Percentiles rank a stretch among this genome's conserved stretches.
Evolutionary conservation across 37 sponge, comb jelly and placozoan genomes (phyloP).

Genomic region (Hexactinellida sp.): DNA sequence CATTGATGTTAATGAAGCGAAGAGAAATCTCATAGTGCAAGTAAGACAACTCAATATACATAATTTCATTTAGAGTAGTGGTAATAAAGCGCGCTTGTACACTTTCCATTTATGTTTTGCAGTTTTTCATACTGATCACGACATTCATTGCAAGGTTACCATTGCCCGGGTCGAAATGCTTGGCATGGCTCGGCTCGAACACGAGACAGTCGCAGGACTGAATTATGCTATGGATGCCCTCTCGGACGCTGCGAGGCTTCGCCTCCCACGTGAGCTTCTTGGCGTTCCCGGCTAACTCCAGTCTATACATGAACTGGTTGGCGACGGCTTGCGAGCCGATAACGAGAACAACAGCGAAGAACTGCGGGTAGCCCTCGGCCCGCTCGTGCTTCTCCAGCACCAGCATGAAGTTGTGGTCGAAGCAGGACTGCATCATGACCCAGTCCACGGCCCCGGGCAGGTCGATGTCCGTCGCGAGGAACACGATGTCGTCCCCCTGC

Average conservation of each 20-base stretch:
- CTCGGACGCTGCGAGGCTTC: conserved; percentile 77
- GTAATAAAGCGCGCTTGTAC: too few relatives aligned
- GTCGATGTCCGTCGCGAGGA: conserved; percentile 88
- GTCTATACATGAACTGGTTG: conserved; percentile 52
- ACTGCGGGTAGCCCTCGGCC: conserved; percentile 78
- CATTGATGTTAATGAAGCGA: background rate
- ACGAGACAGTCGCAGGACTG: conserved; percentile 75
- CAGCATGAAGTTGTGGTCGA: conserved; percentile 77
- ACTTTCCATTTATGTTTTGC: background rate
- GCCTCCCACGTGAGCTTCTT: conserved; percentile 89
- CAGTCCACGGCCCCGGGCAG: conserved; percentile 91
- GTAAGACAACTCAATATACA: background rate
- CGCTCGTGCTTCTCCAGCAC: conserved; percentile 93
- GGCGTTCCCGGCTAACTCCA: conserved; percentile 38
- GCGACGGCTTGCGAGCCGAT: conserved; percentile 81
- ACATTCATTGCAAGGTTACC: conserved; percentile 94
- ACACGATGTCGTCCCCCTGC: conserved; percentile 90
- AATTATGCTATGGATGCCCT: conserved; percentile 68
- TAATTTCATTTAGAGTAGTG: background rate
- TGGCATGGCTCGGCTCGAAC: conserved; percentile 83
- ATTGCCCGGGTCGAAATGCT: conserved; percentile 71
- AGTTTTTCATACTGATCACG: conserved; percentile 32
- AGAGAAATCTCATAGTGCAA: background rate
- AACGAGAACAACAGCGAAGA: conserved; percentile 90
- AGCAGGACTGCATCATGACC: conserved; percentile 98